Evolutionary conservation across 2,888 invertebrate species (phyloP).

Genomic region (Labia minor): DNA sequence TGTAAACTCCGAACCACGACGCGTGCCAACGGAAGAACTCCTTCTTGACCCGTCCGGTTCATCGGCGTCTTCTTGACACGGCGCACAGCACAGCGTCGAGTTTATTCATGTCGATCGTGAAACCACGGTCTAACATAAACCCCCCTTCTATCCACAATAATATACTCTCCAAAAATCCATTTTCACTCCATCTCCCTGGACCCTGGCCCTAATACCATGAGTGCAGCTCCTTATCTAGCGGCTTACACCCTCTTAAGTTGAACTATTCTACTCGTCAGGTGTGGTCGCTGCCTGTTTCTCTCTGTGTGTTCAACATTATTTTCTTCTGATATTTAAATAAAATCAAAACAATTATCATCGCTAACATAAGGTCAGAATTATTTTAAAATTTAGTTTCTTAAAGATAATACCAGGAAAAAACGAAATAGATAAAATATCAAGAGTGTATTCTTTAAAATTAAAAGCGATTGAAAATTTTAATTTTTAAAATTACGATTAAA

Average conservation of each 20-base stretch:
- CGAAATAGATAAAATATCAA: no score
- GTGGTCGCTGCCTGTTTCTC: constrained; percentile 13
- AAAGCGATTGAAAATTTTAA: no score
- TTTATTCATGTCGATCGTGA: constrained; percentile 88
- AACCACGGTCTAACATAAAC: constrained; percentile 65
- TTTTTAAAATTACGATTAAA: no score
- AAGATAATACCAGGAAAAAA: not conserved
- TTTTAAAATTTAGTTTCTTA: not conserved
- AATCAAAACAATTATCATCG: not conserved
- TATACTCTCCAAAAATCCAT: not conserved
- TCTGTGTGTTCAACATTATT: no score
- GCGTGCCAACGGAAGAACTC: constrained; percentile 58
- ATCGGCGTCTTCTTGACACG: constrained; percentile 70
- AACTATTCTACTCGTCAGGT: not conserved
- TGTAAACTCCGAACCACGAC: constrained; percentile 36
- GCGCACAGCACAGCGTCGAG: constrained; percentile 71
- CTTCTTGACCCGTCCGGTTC: constrained; percentile 50
- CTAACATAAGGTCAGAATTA: not conserved
- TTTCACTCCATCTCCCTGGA: not conserved
- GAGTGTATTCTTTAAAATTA: no score
- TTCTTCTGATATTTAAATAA: no score
- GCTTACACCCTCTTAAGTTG: not conserved
- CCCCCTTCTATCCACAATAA: not conserved
- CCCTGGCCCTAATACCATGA: constrained; percentile 1
- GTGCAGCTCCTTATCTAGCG: constrained; percentile 1